Conservation (phyloP, 2,797 vertebrate genomes). For the Rhyacichthys aspro region DNA sequence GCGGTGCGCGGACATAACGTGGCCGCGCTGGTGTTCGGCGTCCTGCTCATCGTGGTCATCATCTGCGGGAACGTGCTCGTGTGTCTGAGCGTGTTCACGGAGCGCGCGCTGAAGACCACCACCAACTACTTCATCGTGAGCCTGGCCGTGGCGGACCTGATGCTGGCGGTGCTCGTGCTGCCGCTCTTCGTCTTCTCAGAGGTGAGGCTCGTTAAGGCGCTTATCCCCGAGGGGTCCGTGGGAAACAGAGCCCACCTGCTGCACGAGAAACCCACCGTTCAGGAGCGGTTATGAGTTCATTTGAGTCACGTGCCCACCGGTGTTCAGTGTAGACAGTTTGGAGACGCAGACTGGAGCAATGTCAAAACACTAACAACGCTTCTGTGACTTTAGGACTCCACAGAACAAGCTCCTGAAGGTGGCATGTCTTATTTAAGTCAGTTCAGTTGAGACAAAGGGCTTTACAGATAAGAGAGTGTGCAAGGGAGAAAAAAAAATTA, state of each 20-base stretch:
- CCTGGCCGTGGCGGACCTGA: conserved; percentile 90
- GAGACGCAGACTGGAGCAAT: too few species aligned
- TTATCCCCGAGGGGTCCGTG: neutral
- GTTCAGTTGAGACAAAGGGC: too few species aligned
- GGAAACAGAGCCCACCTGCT: neutral
- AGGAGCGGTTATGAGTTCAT: too few species aligned
- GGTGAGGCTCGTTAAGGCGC: conserved; percentile 75
- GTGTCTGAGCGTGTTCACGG: conserved; percentile 90
- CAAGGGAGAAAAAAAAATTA: too few species aligned
- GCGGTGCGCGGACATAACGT: conserved; percentile 69
- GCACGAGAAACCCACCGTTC: too few species aligned
- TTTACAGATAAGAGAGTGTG: too few species aligned
- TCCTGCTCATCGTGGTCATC: conserved; percentile 87
- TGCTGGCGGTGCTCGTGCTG: conserved; percentile 90
- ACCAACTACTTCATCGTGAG: conserved; percentile 98
- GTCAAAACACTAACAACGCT: too few species aligned
- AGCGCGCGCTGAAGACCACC: conserved; percentile 92
- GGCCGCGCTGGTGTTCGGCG: conserved; percentile 82
- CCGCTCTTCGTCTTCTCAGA: conserved; percentile 93
- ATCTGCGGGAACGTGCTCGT: conserved; percentile 92
- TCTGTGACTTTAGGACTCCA: too few species aligned
- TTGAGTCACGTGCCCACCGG: too few species aligned
- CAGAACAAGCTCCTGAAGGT: too few species aligned
- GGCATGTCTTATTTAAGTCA: too few species aligned
- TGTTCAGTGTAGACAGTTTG: too few species aligned